These are phyloP conservation scores for Coenobita brevimanus DNA, from an alignment of 1,140 invertebrate genomes.

Conservation along the genomic window DNA sequence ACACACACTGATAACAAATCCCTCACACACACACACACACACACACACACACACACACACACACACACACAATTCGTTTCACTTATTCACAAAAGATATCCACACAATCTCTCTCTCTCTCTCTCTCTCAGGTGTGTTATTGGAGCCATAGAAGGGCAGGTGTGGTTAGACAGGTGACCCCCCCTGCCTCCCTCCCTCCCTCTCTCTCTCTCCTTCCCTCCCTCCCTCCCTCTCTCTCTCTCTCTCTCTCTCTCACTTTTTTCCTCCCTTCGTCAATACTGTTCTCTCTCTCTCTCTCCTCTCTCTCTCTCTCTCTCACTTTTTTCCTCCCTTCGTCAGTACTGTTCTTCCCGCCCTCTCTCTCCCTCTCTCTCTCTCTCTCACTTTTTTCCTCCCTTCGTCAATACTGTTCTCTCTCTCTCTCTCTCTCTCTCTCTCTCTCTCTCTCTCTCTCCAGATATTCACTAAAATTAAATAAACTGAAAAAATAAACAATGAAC, in stretches of 20 bases:
- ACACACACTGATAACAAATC: not conserved
- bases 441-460: not conserved
- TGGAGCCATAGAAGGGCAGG: not conserved
- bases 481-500: no score
- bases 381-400: no score
- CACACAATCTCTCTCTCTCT: not conserved
- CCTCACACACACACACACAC: not conserved
- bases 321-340: no score
- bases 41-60: slow-evolving; percentile 13
- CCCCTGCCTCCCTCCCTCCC: not conserved
- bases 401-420: no score
- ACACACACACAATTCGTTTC: not conserved
- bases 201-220: slow-evolving; percentile 25
- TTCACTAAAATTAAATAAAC: no score
- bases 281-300: no score
- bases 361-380: not conserved
- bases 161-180: slow-evolving; percentile 5
- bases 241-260: no score
- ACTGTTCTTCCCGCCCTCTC: not conserved
- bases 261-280: no score
- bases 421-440: not conserved
- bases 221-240: slow-evolving; percentile 34
- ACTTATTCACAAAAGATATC: no score
- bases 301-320: no score
- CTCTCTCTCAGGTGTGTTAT: not conserved